phyloP scores from a whole-genome alignment of 2,888 invertebrate species.

The Galerucella nymphaeae region DNA sequence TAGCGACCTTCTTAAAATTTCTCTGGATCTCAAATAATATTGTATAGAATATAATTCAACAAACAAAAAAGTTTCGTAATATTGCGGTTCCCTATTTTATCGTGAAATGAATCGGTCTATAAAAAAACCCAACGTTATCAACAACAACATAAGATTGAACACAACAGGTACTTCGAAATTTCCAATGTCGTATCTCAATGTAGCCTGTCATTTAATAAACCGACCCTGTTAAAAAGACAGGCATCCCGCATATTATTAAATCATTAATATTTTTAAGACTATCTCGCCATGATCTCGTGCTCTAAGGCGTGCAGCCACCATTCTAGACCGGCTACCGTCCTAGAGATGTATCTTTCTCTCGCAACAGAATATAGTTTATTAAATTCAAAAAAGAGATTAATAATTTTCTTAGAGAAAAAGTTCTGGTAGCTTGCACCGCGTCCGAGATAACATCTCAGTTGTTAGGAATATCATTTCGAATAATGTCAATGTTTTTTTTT shows the following conservation, averaged over 20 bases:
- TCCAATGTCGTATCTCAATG: slow-evolving; percentile 9
- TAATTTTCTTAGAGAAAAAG: slow-evolving; percentile 35
- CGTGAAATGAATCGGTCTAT: not conserved
- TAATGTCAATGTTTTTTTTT: slow-evolving; percentile 28
- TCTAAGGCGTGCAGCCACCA: slow-evolving; percentile 38
- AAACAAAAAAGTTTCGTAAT: too few relatives aligned
- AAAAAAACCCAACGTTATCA: not conserved
- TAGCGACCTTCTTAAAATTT: too few relatives aligned
- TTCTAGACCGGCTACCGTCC: slow-evolving; percentile 42
- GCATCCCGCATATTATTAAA: slow-evolving; percentile 43
- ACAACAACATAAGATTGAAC: not conserved
- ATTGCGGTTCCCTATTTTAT: not conserved
- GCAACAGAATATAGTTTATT: slow-evolving; percentile 38
- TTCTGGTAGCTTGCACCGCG: slow-evolving; percentile 24
- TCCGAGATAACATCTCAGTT: slow-evolving; percentile 27
- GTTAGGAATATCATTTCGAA: slow-evolving; percentile 23
- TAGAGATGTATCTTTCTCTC: slow-evolving; percentile 37
- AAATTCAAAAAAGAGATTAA: slow-evolving; percentile 38
- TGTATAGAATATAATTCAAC: too few relatives aligned
- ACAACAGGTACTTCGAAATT: not conserved
- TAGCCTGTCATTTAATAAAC: slow-evolving; percentile 17
- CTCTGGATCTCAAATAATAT: too few relatives aligned
- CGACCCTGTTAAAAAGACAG: slow-evolving; percentile 27
- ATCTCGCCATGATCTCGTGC: slow-evolving; percentile 34
- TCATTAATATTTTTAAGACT: slow-evolving; percentile 39